Percentiles rank a stretch among this genome's conserved stretches.
These are phyloP conservation scores for Diplodus puntazzo DNA, from an alignment of 2,797 vertebrate species.

Conservation along the genomic window DNA sequence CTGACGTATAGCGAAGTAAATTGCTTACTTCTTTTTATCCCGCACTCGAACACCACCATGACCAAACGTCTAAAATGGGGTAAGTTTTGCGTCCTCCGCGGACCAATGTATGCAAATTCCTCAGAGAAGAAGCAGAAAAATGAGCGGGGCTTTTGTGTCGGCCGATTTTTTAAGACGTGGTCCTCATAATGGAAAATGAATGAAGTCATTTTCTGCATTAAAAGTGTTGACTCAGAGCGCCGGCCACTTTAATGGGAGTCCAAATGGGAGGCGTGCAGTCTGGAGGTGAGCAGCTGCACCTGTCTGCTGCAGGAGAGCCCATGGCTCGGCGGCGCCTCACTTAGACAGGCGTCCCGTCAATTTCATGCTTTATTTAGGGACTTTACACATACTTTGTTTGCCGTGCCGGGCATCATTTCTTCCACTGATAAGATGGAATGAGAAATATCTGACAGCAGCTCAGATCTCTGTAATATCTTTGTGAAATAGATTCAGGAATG, in stretches of 20 bases:
- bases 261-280: slow-evolving; percentile 67
- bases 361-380: slow-evolving; percentile 86
- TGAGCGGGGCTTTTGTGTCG: slow-evolving; percentile 64
- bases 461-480: slow-evolving; percentile 83
- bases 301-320: slow-evolving; percentile 45
- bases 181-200: slow-evolving; percentile 74
- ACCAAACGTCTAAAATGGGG: slow-evolving; percentile 77
- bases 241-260: slow-evolving; percentile 70
- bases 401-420: slow-evolving; percentile 83
- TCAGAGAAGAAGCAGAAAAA: slow-evolving; percentile 70
- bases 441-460: slow-evolving; percentile 81
- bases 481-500: slow-evolving; percentile 80
- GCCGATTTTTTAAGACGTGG: slow-evolving; percentile 65
- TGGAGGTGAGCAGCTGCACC: slow-evolving; percentile 79
- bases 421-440: slow-evolving; percentile 82
- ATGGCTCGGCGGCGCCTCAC: slow-evolving; percentile 58
- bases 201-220: slow-evolving; percentile 77
- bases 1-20: slow-evolving; percentile 73
- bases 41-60: slow-evolving; percentile 72
- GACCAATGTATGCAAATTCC: slow-evolving; percentile 82
- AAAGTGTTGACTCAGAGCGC: slow-evolving; percentile 77
- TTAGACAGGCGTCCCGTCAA: slow-evolving; percentile 78
- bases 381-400: slow-evolving; percentile 83
- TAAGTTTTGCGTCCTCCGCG: slow-evolving; percentile 57
- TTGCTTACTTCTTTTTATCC: slow-evolving; percentile 73